These are phyloP conservation scores for Babylonia areolata DNA, from an alignment of 1,140 invertebrate species.

Conservation along the genomic window DNA sequence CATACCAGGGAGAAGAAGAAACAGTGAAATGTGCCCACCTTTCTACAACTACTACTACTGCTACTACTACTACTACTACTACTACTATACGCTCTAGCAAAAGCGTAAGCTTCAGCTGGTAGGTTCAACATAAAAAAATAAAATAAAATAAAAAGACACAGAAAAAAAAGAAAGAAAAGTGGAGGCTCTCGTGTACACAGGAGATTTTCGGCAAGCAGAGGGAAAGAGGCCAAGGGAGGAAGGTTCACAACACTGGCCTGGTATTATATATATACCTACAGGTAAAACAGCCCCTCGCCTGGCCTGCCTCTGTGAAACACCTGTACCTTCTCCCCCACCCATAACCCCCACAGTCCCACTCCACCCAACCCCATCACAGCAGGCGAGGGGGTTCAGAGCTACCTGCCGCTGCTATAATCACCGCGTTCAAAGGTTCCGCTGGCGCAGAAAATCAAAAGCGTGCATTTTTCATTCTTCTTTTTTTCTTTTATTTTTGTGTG, in stretches of 20 bases:
- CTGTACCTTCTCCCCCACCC: too few relatives aligned
- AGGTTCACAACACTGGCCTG: background rate
- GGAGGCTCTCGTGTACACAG: background rate
- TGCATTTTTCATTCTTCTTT: background rate
- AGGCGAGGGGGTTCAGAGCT: background rate
- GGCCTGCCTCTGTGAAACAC: background rate
- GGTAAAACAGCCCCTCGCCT: background rate
- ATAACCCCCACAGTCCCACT: too few relatives aligned
- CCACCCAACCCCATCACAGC: background rate
- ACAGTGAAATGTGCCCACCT: too few relatives aligned
- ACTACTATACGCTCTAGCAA: too few relatives aligned
- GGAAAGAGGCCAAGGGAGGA: background rate
- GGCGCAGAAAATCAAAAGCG: background rate
- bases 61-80: too few relatives aligned
- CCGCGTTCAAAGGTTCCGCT: background rate
- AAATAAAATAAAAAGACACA: too few relatives aligned
- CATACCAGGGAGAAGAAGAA: too few relatives aligned
- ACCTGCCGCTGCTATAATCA: slow-evolving; percentile 7
- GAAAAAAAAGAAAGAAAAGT: background rate
- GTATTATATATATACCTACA: too few relatives aligned
- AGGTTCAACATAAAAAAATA: too few relatives aligned
- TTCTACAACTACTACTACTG: too few relatives aligned
- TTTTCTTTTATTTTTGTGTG: too few relatives aligned
- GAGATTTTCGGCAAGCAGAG: background rate
- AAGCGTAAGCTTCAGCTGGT: too few relatives aligned